Evolutionary conservation across 2,888 invertebrate genomes (phyloP), one percentile per base, ranked within the genome.

Genomic region (Ophonus ardosiacus): DNA sequence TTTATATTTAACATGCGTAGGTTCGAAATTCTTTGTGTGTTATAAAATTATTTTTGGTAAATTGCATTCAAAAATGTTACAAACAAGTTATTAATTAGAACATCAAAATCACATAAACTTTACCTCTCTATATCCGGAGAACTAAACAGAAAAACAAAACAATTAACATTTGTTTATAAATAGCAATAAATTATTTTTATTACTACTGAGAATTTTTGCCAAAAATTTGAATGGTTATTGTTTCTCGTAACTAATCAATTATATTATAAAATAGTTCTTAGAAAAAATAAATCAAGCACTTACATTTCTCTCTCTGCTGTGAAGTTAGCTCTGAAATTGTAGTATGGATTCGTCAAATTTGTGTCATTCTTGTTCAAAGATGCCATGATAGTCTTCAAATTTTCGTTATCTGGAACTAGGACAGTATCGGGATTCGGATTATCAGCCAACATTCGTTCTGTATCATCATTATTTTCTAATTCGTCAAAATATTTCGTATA

Each of bases 1-100:
- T 78, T 80, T 80, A 80, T 17, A 31, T 80, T 80, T 80, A 80
- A 80, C 43, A 80, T 63, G 80, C 80, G 80, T 80, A 40, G 80
- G 80, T 13, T 18, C n/a, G 31, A 51, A 51, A 78, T 78, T 78
- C 57, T 57, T 56, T 78, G 59, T 24, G 24, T 74, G 21, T 38
- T 31, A 71, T 71, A 71, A 74, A 43, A 43, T 74, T 74, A 74
- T 74, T 74, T 78, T 56, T 31, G 31, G 31, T 31, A 59, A 59
- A 17, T 59, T 59, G 59, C 59, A 59, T 15, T 15, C 24, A 21
- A 24, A 63, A 31, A 24, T 31, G 31, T 31, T 31, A 31, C 31
- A 31, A 31, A 31, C 31, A 61, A 17, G 8, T 61, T 61, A 61
- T 17, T 61, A 61, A 18, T 61, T 76, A 51, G 7, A 57, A 57